Conservation (phyloP, 2,888 invertebrate genomes). For the Petrophora chlorosata region DNA sequence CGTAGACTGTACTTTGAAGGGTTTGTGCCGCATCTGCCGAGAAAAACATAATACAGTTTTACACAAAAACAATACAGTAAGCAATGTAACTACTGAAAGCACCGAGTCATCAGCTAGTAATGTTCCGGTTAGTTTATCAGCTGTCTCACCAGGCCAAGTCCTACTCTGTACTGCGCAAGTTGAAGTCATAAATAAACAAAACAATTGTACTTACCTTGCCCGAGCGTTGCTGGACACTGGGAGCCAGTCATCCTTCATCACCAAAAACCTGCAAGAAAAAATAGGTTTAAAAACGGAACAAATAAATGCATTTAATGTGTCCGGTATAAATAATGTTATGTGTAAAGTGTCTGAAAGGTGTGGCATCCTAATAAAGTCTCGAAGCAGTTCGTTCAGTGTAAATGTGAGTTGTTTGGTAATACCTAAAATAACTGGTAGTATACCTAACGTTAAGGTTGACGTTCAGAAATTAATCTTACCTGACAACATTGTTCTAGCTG, state of each 20-base stretch:
- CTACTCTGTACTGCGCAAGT: neutral
- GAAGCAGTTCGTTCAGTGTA: neutral
- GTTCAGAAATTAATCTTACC: slow-evolving; percentile 13
- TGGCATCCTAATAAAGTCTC: neutral
- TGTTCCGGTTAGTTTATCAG: neutral
- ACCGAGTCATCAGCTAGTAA: too few relatives aligned
- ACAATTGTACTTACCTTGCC: neutral
- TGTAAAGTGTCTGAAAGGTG: too few relatives aligned
- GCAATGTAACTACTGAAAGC: neutral
- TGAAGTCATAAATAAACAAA: neutral
- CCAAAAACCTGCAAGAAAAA: too few relatives aligned
- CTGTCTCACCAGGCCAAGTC: neutral
- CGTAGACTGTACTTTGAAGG: neutral
- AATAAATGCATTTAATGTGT: too few relatives aligned
- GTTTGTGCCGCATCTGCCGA: neutral
- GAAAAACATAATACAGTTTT: slow-evolving; percentile 5
- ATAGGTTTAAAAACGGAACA: too few relatives aligned
- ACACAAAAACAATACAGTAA: neutral
- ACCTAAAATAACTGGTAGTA: neutral
- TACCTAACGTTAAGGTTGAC: neutral
- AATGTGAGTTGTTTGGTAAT: neutral
- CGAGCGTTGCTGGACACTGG: neutral
- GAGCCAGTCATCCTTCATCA: slow-evolving; percentile 1
- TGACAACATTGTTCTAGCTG: slow-evolving; percentile 30
- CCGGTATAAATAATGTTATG: too few relatives aligned